A percentile compares a stretch with the other conserved stretches of the same genome.
These are phyloP conservation scores for Lagenorhynchus albirostris DNA, from an alignment of 2,113 vertebrate genomes.

Conservation along the genomic window DNA sequence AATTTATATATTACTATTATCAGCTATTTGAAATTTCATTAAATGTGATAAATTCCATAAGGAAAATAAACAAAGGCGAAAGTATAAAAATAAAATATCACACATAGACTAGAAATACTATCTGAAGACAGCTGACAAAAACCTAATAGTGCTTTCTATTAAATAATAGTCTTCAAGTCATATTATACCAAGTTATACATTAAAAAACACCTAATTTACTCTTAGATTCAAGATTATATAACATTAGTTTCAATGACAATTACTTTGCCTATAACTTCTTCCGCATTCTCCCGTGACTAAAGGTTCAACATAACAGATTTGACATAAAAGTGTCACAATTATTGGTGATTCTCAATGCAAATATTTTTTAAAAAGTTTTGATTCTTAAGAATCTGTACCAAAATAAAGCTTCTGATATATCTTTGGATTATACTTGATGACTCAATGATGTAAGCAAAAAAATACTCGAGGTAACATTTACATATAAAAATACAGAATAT, in stretches of 20 bases:
- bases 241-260: background rate
- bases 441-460: slow-evolving; percentile 59
- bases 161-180: slow-evolving; percentile 21
- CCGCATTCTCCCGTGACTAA: background rate
- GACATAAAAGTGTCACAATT: slow-evolving; percentile 39
- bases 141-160: background rate
- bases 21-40: slow-evolving; percentile 22
- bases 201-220: background rate
- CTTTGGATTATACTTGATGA: slow-evolving; percentile 40
- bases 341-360: slow-evolving; percentile 45
- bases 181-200: background rate
- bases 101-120: background rate
- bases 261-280: background rate
- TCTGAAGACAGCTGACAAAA: background rate
- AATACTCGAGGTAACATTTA: slow-evolving; percentile 44
- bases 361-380: slow-evolving; percentile 53
- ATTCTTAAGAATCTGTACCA: slow-evolving; percentile 65
- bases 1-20: slow-evolving; percentile 42
- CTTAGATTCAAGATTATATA: background rate
- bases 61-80: background rate
- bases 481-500: slow-evolving; percentile 74
- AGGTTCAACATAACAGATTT: background rate
- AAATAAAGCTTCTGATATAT: slow-evolving; percentile 71
- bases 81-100: slow-evolving; percentile 21
- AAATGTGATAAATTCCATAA: background rate